A percentile compares a stretch with the other conserved stretches of the same genome.
These are phyloP conservation scores for Oscheius sp. DNA, from an alignment of 1,140 invertebrate species.

Conservation along the genomic window DNA sequence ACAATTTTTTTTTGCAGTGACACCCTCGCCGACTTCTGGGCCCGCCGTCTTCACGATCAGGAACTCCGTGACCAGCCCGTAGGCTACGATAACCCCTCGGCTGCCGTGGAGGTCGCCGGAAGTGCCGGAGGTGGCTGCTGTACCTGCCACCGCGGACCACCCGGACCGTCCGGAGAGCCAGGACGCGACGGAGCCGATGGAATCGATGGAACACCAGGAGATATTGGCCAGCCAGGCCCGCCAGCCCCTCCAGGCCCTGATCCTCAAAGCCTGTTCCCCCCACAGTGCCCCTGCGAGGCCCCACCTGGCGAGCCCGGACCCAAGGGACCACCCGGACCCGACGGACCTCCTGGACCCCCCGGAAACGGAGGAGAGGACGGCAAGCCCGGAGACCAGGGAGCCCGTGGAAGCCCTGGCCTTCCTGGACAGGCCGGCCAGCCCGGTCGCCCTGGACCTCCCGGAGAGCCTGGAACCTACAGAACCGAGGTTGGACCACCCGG, in stretches of 20 bases:
- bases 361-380: slow-evolving; percentile 42
- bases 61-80: slow-evolving; percentile 43
- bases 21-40: slow-evolving; percentile 43
- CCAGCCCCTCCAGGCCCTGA: slow-evolving; percentile 45
- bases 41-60: slow-evolving; percentile 40
- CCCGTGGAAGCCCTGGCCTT: slow-evolving; percentile 37
- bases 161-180: slow-evolving; percentile 39
- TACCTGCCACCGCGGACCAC: slow-evolving; percentile 44
- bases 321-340: slow-evolving; percentile 45
- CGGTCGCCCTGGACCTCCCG: slow-evolving; percentile 43
- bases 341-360: slow-evolving; percentile 41
- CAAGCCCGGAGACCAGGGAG: slow-evolving; percentile 45
- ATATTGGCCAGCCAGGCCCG: slow-evolving; percentile 42
- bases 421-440: slow-evolving; percentile 41
- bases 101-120: slow-evolving; percentile 11
- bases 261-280: slow-evolving; percentile 39
- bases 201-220: slow-evolving; percentile 34
- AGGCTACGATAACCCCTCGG: slow-evolving; percentile 31
- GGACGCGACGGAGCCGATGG: slow-evolving; percentile 45
- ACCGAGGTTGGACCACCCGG: slow-evolving; percentile 44
- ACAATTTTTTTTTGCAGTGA: slow-evolving; percentile 24
- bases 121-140: slow-evolving; percentile 37
- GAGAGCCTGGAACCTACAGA: slow-evolving; percentile 40
- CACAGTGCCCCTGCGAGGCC: slow-evolving; percentile 47
- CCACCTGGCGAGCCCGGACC: slow-evolving; percentile 44